These are phyloP conservation scores for Delphinapterus leucas DNA, from an alignment of 2,113 vertebrate genomes.

Conservation along the genomic window DNA sequence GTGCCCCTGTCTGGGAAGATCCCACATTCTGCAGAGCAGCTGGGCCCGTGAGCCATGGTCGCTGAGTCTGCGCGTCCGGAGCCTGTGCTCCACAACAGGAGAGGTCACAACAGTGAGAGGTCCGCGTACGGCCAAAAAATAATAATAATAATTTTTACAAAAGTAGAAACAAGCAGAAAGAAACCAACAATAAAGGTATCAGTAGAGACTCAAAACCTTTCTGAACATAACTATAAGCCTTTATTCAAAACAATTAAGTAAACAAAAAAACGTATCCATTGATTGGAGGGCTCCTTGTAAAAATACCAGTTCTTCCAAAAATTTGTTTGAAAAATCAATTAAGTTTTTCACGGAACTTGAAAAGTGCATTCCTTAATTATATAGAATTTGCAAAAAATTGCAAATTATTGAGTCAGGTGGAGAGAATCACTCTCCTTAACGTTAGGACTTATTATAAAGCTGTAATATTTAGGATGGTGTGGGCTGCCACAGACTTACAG, in stretches of 20 bases:
- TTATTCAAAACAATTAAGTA: neutral
- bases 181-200: neutral
- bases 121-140: no score
- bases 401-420: neutral
- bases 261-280: neutral
- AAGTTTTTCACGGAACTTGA: neutral
- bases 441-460: neutral
- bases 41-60: no score
- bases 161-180: neutral
- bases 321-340: neutral
- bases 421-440: neutral
- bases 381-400: neutral
- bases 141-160: neutral
- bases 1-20: no score
- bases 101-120: no score
- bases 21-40: no score
- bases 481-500: neutral
- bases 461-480: neutral
- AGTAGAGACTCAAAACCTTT: neutral
- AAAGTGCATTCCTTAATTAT: neutral
- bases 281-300: neutral
- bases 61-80: no score
- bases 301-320: neutral
- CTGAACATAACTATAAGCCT: neutral
- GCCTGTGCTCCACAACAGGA: no score